A percentile compares a stretch with the other conserved stretches of the same genome.
Conservation (phyloP, 2,888 invertebrate species). For the Mesodorylaimus sp. region DNA sequence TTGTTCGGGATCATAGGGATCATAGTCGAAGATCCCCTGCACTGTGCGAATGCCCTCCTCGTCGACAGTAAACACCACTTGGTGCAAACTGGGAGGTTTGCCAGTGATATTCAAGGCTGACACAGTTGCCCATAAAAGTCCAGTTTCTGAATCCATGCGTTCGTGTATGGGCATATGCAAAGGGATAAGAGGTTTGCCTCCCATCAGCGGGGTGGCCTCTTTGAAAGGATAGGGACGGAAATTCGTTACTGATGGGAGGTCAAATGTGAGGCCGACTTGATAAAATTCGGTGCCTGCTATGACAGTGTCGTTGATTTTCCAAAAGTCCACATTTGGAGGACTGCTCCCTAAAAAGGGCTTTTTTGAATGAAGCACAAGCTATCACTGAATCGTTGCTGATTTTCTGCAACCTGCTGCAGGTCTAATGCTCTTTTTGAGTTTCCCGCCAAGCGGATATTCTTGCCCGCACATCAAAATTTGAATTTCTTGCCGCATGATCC, state of each 20-base stretch:
- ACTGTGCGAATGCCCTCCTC: conserved; percentile 21
- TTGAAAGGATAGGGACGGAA: conserved; percentile 26
- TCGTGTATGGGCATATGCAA: conserved; percentile 29
- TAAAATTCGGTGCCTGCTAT: conserved; percentile 22
- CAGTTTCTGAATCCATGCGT: conserved; percentile 9
- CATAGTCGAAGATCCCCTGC: conserved; percentile 26
- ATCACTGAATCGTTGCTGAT: too few relatives aligned
- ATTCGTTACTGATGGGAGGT: conserved; percentile 22
- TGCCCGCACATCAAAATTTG: too few relatives aligned
- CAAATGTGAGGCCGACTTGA: not conserved
- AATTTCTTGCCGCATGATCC: too few relatives aligned
- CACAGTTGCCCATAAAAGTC: conserved; percentile 23
- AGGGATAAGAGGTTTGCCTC: conserved; percentile 17
- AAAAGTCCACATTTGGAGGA: conserved; percentile 29
- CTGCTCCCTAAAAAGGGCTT: too few relatives aligned
- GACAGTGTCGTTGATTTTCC: conserved; percentile 21
- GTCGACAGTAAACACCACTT: conserved; percentile 28
- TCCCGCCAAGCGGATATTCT: too few relatives aligned
- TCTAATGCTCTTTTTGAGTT: too few relatives aligned
- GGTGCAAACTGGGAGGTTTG: conserved; percentile 22
- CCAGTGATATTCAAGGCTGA: conserved; percentile 25
- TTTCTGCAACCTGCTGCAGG: too few relatives aligned
- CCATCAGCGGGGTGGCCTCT: conserved; percentile 26
- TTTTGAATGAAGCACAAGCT: too few relatives aligned
- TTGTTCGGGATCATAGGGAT: conserved; percentile 23